A percentile compares a stretch with the other conserved stretches of the same genome.
phyloP scores from a whole-genome alignment of 2,888 invertebrate genomes.

The Cheilosia impressa region DNA sequence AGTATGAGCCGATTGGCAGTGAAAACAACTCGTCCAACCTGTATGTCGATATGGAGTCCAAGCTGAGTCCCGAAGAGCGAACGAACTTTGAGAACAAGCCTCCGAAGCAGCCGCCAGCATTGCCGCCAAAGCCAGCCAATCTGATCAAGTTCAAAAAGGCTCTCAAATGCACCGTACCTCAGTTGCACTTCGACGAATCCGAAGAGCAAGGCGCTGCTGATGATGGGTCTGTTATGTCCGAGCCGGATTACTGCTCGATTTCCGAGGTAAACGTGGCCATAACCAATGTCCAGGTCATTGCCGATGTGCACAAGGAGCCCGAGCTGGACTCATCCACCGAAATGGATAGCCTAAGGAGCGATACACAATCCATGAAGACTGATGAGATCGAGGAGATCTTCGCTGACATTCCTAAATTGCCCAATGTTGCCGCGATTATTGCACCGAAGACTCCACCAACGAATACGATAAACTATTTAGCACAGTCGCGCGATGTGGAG shows the following conservation, averaged over 20 bases:
- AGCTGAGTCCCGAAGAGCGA: slow-evolving; percentile 81
- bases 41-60: slow-evolving; percentile 87
- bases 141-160: slow-evolving; percentile 87
- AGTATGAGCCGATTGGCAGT: slow-evolving; percentile 88
- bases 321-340: slow-evolving; percentile 58
- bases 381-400: slow-evolving; percentile 83
- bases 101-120: slow-evolving; percentile 87
- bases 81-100: slow-evolving; percentile 83
- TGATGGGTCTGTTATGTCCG: slow-evolving; percentile 82
- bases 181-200: slow-evolving; percentile 48
- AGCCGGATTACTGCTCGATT: slow-evolving; percentile 91
- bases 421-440: slow-evolving; percentile 90
- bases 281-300: slow-evolving; percentile 85
- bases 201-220: slow-evolving; percentile 73
- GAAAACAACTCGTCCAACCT: slow-evolving; percentile 85
- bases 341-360: slow-evolving; percentile 71
- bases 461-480: slow-evolving; percentile 24
- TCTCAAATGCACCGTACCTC: slow-evolving; percentile 78
- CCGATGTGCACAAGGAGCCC: slow-evolving; percentile 82
- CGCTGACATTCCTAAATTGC: slow-evolving; percentile 89
- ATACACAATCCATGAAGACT: slow-evolving; percentile 80
- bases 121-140: slow-evolving; percentile 92
- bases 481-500: slow-evolving; percentile 69
- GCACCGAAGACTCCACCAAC: slow-evolving; percentile 85
- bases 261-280: slow-evolving; percentile 86